phyloP scores from a whole-genome alignment of 1,140 invertebrate genomes.

The Drepana arcuata region DNA sequence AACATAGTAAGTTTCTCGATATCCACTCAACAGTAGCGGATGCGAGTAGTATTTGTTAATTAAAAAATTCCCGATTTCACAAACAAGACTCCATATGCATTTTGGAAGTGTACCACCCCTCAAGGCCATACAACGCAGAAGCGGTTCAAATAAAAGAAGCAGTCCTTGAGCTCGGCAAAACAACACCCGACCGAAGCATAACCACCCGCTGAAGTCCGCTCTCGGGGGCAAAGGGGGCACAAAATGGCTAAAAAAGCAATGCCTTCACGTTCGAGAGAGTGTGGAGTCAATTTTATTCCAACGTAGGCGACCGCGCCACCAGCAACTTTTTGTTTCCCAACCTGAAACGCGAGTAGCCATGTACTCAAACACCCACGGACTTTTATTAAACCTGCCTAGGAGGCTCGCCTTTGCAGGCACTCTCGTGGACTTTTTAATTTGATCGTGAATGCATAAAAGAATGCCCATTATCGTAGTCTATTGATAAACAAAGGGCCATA shows the following conservation, averaged over 20 bases:
- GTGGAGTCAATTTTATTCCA: conserved; percentile 71
- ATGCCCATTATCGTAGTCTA: too few relatives aligned
- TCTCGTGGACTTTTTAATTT: too few relatives aligned
- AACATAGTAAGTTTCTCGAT: too few relatives aligned
- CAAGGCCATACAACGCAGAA: conserved; percentile 61
- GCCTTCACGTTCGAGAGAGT: conserved; percentile 67
- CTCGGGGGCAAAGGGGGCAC: conserved; percentile 41
- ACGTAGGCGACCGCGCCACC: conserved; percentile 66
- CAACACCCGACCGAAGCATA: conserved; percentile 65
- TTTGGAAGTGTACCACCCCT: conserved; percentile 48
- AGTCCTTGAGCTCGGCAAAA: conserved; percentile 67
- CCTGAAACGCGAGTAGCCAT: conserved; percentile 61
- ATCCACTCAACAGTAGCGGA: too few relatives aligned
- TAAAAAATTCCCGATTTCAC: conserved; percentile 65
- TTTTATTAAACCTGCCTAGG: conserved; percentile 59
- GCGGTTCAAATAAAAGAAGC: conserved; percentile 67
- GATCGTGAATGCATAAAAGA: too few relatives aligned
- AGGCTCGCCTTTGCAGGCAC: too few relatives aligned
- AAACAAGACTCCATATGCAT: conserved; percentile 65
- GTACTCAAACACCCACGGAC: conserved; percentile 65
- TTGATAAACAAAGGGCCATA: too few relatives aligned
- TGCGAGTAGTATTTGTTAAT: conserved; percentile 66
- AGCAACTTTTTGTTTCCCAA: conserved; percentile 68
- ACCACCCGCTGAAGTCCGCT: conserved; percentile 65
- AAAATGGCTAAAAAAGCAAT: conserved; percentile 60